These are phyloP conservation scores for Pseudomyrmex pallidus DNA, from an alignment of 1,140 invertebrate genomes.

Conservation along the genomic window DNA sequence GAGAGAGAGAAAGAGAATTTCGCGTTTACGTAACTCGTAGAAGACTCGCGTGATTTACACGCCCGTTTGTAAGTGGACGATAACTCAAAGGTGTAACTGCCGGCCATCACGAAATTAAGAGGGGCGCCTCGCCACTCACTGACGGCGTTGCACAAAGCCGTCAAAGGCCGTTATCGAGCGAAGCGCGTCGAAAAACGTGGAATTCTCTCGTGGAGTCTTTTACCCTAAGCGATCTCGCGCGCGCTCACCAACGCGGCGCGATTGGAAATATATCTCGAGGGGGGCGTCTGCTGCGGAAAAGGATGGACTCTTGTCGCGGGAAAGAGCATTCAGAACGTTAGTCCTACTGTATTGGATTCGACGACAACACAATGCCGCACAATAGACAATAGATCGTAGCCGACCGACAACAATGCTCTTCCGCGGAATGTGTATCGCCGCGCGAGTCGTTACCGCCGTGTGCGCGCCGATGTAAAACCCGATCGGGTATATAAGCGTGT, in stretches of 20 bases:
- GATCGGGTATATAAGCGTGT: slow-evolving; percentile 29
- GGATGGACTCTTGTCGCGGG: slow-evolving; percentile 25
- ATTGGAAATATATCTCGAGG: slow-evolving; percentile 1
- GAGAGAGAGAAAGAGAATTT: not conserved
- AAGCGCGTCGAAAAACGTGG: not conserved
- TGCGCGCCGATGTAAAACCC: not conserved
- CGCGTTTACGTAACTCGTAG: slow-evolving; percentile 28
- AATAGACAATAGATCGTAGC: slow-evolving; percentile 52
- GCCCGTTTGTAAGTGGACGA: slow-evolving; percentile 33
- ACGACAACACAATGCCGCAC: slow-evolving; percentile 37
- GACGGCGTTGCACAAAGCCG: not conserved
- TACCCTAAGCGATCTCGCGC: slow-evolving; percentile 21
- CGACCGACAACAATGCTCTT: slow-evolving; percentile 39
- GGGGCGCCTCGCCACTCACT: not conserved
- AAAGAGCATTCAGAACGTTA: slow-evolving; percentile 37
- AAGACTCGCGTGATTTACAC: slow-evolving; percentile 45
- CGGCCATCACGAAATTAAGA: slow-evolving; percentile 47
- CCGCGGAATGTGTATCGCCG: slow-evolving; percentile 45
- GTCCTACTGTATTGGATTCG: slow-evolving; percentile 28
- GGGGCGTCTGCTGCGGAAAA: slow-evolving; percentile 13
- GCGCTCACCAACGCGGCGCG: not conserved
- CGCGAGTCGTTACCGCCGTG: slow-evolving; percentile 8
- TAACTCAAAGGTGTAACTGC: slow-evolving; percentile 44
- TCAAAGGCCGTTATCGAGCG: slow-evolving; percentile 22
- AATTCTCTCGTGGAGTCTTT: slow-evolving; percentile 9